Evolutionary conservation across 1,140 invertebrate species (phyloP).

Genomic region (Drosophila bocqueti): DNA sequence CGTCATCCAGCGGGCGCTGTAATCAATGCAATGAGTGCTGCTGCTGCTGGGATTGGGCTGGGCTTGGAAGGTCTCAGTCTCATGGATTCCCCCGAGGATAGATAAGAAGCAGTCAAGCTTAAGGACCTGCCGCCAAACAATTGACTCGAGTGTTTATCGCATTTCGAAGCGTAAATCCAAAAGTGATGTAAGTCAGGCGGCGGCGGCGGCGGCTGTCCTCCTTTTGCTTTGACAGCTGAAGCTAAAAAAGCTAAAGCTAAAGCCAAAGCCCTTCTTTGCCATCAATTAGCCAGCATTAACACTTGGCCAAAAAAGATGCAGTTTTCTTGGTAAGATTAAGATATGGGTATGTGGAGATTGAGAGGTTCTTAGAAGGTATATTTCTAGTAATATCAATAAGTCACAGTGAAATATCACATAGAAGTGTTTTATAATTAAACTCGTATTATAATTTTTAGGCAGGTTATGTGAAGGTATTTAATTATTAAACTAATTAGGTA

Average conservation of each 20-base stretch:
- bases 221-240: slow-evolving; percentile 7
- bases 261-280: slow-evolving; percentile 4
- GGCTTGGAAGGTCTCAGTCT: background rate
- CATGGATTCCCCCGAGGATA: background rate
- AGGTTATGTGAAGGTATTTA: background rate
- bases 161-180: slow-evolving; percentile 16
- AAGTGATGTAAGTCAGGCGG: slow-evolving; percentile 22
- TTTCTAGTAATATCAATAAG: background rate
- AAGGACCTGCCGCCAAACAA: slow-evolving; percentile 27
- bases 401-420: background rate
- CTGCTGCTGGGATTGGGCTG: background rate
- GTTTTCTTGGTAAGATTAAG: too few relatives aligned
- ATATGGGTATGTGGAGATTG: background rate
- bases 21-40: slow-evolving; percentile 26
- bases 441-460: background rate
- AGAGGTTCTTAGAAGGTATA: background rate
- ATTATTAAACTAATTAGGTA: background rate
- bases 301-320: slow-evolving; percentile 4
- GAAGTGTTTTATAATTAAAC: background rate
- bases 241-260: slow-evolving; percentile 6
- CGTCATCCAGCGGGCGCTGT: slow-evolving; percentile 13
- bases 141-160: slow-evolving; percentile 13
- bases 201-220: background rate
- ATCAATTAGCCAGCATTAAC: slow-evolving; percentile 20
- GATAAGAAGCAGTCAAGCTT: background rate